These are phyloP conservation scores for Rhynchonema sp. DNA, from an alignment of 2,888 invertebrate genomes.

Conservation along the genomic window DNA sequence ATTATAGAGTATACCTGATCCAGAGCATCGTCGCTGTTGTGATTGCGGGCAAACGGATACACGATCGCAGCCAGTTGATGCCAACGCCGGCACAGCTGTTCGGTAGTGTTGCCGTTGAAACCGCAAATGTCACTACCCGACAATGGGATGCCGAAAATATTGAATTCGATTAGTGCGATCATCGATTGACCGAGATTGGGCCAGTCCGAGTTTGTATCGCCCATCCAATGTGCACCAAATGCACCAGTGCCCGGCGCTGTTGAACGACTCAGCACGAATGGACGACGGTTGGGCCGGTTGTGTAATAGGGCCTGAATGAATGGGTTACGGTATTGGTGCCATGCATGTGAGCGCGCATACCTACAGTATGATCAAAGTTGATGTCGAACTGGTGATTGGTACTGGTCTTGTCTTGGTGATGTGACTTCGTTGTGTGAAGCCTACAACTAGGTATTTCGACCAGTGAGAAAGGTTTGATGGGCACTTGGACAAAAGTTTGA, in stretches of 20 bases:
- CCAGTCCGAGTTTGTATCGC: neutral
- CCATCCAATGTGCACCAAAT: neutral
- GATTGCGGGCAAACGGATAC: slow-evolving; percentile 38
- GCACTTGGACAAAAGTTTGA: no score
- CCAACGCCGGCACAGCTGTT: slow-evolving; percentile 46
- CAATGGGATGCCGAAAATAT: slow-evolving; percentile 27
- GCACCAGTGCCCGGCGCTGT: neutral
- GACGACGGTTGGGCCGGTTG: neutral
- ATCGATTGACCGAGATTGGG: neutral
- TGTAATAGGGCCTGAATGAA: neutral
- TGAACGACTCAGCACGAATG: neutral
- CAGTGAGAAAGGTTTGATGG: no score
- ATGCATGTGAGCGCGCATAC: no score
- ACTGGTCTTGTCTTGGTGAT: neutral
- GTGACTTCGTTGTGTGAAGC: neutral
- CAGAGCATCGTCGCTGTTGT: slow-evolving; percentile 14
- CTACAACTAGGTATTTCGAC: neutral
- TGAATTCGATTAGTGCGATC: slow-evolving; percentile 6
- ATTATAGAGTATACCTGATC: no score
- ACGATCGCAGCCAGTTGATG: slow-evolving; percentile 45
- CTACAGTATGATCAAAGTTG: no score
- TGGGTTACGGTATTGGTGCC: no score
- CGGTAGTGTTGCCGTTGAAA: slow-evolving; percentile 29
- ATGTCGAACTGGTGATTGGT: no score
- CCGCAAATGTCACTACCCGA: slow-evolving; percentile 35